A percentile compares a stretch with the other conserved stretches of the same genome.
These are phyloP conservation scores for Tanytarsus gracilentus DNA, from an alignment of 2,888 invertebrate species.

Conservation along the genomic window DNA sequence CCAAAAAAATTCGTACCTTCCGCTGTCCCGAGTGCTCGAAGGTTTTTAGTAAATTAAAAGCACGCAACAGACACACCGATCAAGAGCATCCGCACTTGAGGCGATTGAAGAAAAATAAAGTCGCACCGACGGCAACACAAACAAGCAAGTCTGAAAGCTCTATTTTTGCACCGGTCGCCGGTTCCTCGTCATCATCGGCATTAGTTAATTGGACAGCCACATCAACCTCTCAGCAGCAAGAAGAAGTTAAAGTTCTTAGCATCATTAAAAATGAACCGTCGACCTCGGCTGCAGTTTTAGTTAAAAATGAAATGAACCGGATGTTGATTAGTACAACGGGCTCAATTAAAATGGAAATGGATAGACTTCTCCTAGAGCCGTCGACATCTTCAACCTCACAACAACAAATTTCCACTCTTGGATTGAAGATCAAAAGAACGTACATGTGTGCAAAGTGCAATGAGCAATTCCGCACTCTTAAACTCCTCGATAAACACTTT, in stretches of 20 bases:
- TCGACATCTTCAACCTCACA: slow-evolving; percentile 23
- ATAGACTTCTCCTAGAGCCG: slow-evolving; percentile 15
- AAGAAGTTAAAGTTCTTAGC: slow-evolving; percentile 15
- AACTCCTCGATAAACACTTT: slow-evolving; percentile 62
- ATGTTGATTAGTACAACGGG: slow-evolving; percentile 21
- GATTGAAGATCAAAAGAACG: slow-evolving; percentile 30
- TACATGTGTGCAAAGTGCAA: slow-evolving; percentile 53
- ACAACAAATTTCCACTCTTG: slow-evolving; percentile 16
- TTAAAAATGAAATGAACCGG: slow-evolving; percentile 28
- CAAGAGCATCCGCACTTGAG: slow-evolving; percentile 36
- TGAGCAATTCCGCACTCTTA: slow-evolving; percentile 58
- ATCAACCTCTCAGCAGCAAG: background rate
- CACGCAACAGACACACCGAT: slow-evolving; percentile 41
- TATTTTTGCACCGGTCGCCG: background rate
- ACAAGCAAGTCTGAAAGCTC: slow-evolving; percentile 19
- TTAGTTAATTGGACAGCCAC: slow-evolving; percentile 9
- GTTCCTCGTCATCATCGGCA: background rate
- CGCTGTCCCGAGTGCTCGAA: slow-evolving; percentile 40
- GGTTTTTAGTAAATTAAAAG: slow-evolving; percentile 39
- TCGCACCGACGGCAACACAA: slow-evolving; percentile 18
- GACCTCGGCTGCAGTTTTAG: slow-evolving; percentile 13
- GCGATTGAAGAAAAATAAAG: slow-evolving; percentile 2
- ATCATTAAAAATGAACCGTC: slow-evolving; percentile 25
- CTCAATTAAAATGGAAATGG: slow-evolving; percentile 28
- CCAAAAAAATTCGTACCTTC: slow-evolving; percentile 33